A percentile compares a stretch with the other conserved stretches of the same genome.
Evolutionary conservation across 1,140 invertebrate genomes (phyloP).

Genomic region (Drosophila sproati): DNA sequence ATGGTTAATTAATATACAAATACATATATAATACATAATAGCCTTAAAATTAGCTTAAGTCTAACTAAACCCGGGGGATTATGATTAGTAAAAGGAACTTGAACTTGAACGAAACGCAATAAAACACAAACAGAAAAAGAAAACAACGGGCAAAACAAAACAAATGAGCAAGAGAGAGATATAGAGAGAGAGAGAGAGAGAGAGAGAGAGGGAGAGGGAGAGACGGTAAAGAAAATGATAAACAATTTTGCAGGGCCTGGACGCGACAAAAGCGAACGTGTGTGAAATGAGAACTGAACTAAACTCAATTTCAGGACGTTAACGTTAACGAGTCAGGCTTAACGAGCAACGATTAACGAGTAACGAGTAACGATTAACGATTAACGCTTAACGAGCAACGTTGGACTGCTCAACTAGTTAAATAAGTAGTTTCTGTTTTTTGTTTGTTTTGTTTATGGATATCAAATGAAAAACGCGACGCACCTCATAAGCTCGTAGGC

Average conservation of each 20-base stretch:
- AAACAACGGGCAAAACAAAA: conserved; percentile 33
- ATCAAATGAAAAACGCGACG: conserved; percentile 67
- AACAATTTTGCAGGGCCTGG: conserved; percentile 31
- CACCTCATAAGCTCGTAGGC: conserved; percentile 83
- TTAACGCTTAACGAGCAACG: conserved; percentile 39
- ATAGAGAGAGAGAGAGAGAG: neutral
- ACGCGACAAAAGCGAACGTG: conserved; percentile 48
- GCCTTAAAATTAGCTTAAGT: conserved; percentile 17
- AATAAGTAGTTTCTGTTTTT: conserved; percentile 15
- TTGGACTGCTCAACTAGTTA: conserved; percentile 13
- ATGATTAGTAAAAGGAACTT: conserved; percentile 54
- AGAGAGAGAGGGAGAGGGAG: too few species aligned
- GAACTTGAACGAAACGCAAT: conserved; percentile 31
- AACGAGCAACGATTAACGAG: conserved; percentile 25
- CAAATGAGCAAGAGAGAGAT: conserved; percentile 22
- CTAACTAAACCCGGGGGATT: conserved; percentile 14
- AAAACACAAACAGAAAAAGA: conserved; percentile 23
- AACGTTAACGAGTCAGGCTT: neutral
- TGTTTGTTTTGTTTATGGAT: conserved; percentile 13
- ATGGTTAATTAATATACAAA: neutral
- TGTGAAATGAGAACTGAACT: conserved; percentile 18
- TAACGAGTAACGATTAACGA: conserved; percentile 32
- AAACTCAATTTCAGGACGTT: neutral
- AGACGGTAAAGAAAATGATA: conserved; percentile 31
- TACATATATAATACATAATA: neutral